Conservation (phyloP, 92 coral and sea anemone species). For the Parazoanthus darwini region DNA sequence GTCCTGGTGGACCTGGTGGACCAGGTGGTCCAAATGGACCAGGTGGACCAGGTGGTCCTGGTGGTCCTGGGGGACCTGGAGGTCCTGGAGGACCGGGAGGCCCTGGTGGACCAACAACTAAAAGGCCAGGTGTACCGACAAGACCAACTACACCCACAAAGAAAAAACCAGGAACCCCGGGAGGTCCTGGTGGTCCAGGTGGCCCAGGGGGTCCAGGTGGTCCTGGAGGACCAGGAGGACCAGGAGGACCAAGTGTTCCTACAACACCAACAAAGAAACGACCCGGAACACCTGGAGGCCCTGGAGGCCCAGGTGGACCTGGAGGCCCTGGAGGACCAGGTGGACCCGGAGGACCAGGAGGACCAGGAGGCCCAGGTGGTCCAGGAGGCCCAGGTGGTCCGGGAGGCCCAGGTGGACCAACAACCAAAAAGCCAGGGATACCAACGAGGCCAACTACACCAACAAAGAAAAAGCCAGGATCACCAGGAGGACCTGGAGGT, state of each 20-base stretch:
- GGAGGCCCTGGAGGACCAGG: constrained; percentile 86
- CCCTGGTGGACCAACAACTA: constrained; percentile 73
- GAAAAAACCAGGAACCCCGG: constrained; percentile 56
- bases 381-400: constrained; percentile 86
- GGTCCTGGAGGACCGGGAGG: constrained; percentile 72
- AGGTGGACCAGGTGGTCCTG: constrained; percentile 80
- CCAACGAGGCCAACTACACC: constrained; percentile 49
- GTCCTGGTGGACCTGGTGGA: constrained; percentile 83
- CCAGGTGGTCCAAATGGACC: constrained; percentile 66
- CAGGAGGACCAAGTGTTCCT: constrained; percentile 51
- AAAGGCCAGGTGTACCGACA: constrained; percentile 36
- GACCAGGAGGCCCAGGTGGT: constrained; percentile 86
- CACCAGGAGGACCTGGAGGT: constrained; percentile 53
- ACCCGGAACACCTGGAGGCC: constrained; percentile 52
- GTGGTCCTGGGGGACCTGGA: constrained; percentile 84
- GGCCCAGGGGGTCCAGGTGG: constrained; percentile 91
- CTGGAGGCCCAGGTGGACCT: constrained; percentile 64
- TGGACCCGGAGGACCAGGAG: constrained; percentile 87
- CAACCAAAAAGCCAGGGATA: constrained; percentile 45
- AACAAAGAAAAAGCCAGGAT: constrained; percentile 39
- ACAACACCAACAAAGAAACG: constrained; percentile 39
- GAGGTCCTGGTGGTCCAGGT: constrained; percentile 79
- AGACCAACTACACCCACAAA: constrained; percentile 34
- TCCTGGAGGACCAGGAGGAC: constrained; percentile 85
- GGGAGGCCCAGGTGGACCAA: constrained; percentile 70